A percentile compares a stretch with the other conserved stretches of the same genome.
Evolutionary conservation across 2,888 invertebrate species (phyloP).

Genomic region (Stramonita haemastoma): DNA sequence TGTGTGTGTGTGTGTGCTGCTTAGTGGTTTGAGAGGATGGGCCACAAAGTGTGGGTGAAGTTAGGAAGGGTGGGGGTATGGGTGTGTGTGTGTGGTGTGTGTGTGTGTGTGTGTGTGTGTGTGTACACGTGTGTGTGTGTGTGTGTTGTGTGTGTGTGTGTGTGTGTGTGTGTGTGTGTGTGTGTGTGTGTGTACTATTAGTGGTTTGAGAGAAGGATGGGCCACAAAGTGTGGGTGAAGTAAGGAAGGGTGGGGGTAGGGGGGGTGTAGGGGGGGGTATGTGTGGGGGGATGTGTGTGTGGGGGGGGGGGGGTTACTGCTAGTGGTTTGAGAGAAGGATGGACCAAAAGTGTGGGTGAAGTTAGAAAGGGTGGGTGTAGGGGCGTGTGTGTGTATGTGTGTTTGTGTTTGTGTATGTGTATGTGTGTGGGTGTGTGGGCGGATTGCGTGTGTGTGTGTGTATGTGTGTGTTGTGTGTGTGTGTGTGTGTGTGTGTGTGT

Average conservation of each 20-base stretch:
- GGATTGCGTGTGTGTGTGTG: background rate
- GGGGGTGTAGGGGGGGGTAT: background rate
- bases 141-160: background rate
- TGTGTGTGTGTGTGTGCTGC: background rate
- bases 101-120: slow-evolving; percentile 18
- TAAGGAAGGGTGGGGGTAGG: too few species aligned
- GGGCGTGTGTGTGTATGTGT: slow-evolving; percentile 5
- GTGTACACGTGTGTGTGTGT: background rate
- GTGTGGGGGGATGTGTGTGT: background rate
- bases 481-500: background rate
- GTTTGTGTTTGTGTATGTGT: slow-evolving; percentile 12
- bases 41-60: background rate
- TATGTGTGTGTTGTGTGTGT: background rate
- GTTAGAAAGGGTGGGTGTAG: background rate
- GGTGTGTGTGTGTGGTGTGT: slow-evolving; percentile 6
- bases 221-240: too few species aligned
- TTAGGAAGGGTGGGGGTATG: background rate
- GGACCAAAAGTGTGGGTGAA: background rate
- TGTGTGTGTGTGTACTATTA: background rate
- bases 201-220: too few species aligned
- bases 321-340: background rate
- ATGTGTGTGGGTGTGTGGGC: too few species aligned
- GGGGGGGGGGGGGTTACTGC: background rate
- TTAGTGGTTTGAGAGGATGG: background rate
- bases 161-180: slow-evolving; percentile 3